Evolutionary conservation across 2,888 invertebrate genomes (phyloP), one percentile per base, ranked within the genome.

Genomic region (Volucella zonaria): DNA sequence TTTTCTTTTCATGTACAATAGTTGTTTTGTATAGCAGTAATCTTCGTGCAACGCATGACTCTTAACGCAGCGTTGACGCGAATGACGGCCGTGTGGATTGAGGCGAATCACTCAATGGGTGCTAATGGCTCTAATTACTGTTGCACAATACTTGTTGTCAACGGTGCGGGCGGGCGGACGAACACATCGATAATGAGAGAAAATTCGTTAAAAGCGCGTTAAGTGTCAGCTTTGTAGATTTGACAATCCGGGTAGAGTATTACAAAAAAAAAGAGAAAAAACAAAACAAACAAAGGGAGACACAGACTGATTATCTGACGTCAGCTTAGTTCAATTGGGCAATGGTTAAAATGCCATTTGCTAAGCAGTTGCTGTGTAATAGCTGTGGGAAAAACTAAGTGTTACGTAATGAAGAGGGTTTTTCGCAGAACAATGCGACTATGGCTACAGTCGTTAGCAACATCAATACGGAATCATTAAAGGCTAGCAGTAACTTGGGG

Each of bases 111-210:
- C 51, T 75, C 47, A 75, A 67, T 68, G 47, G 42, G 76, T 79
- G 85, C 64, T 73, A 85, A 85, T 68, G 68, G 81, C 62, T 76
- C 85, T 81, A 85, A 85, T 85, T 85, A 68, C 68, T 73, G 52
- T 85, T 81, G 73, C 76, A 81, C 85, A 81, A 81, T 77, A 54
- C 68, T 67, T 51, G 23, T 10, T 66, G 66, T 67, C 71, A 80
- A 64, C 59, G 58, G 51, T 38, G 40, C 23, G 12, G 18, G n/a
- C 59, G 62, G 23, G 45, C 14, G 43, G 61, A 74, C 42, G 40
- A 40, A 71, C 78, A 47, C 12, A 15, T 54, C 18, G 74, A 64
- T 66, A 83, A 83, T 71, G 67, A 80, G 67, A 49, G 42, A 66
- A 79, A 47, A 64, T 67, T 74, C 62, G 64, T 68, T 49, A 14